These are phyloP conservation scores for Chelon labrosus DNA, from an alignment of 2,797 vertebrate genomes.

Conservation along the genomic window DNA sequence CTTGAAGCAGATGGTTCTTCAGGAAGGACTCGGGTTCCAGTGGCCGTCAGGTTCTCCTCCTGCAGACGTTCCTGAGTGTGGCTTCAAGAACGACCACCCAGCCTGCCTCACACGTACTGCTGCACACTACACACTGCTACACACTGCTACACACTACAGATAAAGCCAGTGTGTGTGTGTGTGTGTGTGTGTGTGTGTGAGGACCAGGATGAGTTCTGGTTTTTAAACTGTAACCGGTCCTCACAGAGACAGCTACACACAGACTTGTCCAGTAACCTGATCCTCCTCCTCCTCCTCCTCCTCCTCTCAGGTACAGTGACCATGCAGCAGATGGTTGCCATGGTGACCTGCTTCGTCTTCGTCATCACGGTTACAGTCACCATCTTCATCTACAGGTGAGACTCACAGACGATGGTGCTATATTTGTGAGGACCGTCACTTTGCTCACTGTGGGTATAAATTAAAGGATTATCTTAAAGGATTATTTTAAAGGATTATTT, in stretches of 20 bases:
- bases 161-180: too few species aligned
- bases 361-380: slow-evolving; percentile 85
- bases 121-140: not conserved
- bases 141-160: too few species aligned
- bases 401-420: too few species aligned
- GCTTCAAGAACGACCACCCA: slow-evolving; percentile 88
- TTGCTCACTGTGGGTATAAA: too few species aligned
- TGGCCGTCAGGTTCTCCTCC: slow-evolving; percentile 89
- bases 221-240: not conserved
- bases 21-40: slow-evolving; percentile 82
- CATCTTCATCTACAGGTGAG: slow-evolving; percentile 93
- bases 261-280: too few species aligned
- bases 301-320: slow-evolving; percentile 84
- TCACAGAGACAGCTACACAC: not conserved
- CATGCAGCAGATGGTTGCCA: slow-evolving; percentile 89
- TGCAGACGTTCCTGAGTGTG: slow-evolving; percentile 87
- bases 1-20: slow-evolving; percentile 81
- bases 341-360: slow-evolving; percentile 89
- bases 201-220: too few species aligned
- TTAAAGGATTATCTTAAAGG: too few species aligned
- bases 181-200: too few species aligned
- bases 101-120: slow-evolving; percentile 86
- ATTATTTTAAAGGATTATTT: too few species aligned
- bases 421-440: too few species aligned
- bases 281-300: too few species aligned